Base-by-base conservation (phyloP, 2,797 vertebrate genomes). In the Pangasius larnaudii region DNA sequence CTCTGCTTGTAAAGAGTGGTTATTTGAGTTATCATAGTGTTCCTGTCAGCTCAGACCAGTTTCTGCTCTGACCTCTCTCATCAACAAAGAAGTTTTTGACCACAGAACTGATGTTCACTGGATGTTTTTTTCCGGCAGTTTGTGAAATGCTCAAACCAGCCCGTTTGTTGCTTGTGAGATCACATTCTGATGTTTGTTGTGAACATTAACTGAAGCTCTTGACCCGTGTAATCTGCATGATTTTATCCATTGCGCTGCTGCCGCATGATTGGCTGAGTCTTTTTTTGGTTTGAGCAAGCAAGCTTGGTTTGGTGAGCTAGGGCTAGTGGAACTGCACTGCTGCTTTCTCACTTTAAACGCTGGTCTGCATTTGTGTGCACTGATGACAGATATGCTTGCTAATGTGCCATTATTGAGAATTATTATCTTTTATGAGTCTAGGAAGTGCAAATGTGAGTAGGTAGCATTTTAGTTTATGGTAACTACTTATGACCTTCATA, bases 401-500 rank as follows among this genome's bases (percentile, higher is more conserved):
- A 51, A 86, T 78, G 42, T 67, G 7, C 61, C 33, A 74, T 81
- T 59, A 72, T 72, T 75, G 7, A 69, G 61, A 77, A 78, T 79
- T 58, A 85, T 58, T 10, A 56, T 42, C 77, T 36, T 80, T 88
- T 88, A 84, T 36, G 61, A 84, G 72, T 85, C 67, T 27, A 27
- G 13, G 4, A 88, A 85, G 58, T 84, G 36, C 61, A 85, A 59
- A 85, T 42, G 42, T 11, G 71, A 84, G 49, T 30, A 42, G 22
- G 82, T 71, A 85, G 83, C 61, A 58, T 69, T 85, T 84, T 75
- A 61, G 67, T 84, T 84, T 67, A 78, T 58, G 16, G 61, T 69
- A 67, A 42, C 51, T 85, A 84, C 86, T 74, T 87, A 85, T 85
- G 84, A 74, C 67, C 84, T 58, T 58, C 84, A 74, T 82, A 72